phyloP scores from a whole-genome alignment of 2,888 invertebrate genomes.

The Cerceris ruficornis region DNA sequence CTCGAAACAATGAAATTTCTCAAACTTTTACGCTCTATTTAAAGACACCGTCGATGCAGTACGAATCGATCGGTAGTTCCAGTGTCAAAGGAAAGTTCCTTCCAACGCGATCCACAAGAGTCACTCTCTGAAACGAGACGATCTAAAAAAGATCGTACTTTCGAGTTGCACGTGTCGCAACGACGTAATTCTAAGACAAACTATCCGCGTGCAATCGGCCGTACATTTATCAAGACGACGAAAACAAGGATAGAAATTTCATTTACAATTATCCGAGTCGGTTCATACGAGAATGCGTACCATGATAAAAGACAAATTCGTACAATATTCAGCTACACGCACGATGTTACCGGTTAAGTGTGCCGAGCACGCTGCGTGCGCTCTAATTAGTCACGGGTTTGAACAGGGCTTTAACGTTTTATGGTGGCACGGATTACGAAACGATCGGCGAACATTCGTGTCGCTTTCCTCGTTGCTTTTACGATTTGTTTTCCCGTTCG shows the following conservation, averaged over 20 bases:
- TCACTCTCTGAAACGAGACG: no score
- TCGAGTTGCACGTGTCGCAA: no score
- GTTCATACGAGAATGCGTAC: neutral
- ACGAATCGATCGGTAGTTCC: no score
- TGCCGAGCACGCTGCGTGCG: constrained; percentile 12
- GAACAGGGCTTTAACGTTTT: constrained; percentile 41
- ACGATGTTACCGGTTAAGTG: constrained; percentile 20
- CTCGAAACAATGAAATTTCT: no score
- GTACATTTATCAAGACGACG: neutral
- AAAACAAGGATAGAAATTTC: neutral
- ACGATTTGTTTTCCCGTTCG: constrained; percentile 4
- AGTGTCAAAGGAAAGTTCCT: no score
- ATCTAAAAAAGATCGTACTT: no score
- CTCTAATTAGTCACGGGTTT: constrained; percentile 46
- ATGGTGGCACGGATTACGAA: constrained; percentile 49
- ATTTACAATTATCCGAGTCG: neutral
- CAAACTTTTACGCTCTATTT: no score
- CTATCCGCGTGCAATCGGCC: neutral
- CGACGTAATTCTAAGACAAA: no score
- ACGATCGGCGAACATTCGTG: constrained; percentile 6
- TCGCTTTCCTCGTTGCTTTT: constrained; percentile 5
- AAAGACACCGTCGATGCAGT: no score
- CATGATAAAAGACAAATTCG: neutral
- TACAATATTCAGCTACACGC: constrained; percentile 3
- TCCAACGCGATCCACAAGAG: no score